Conservation (phyloP, 2,113 vertebrate species). For the Pseudolaguvia tuberculata region DNA sequence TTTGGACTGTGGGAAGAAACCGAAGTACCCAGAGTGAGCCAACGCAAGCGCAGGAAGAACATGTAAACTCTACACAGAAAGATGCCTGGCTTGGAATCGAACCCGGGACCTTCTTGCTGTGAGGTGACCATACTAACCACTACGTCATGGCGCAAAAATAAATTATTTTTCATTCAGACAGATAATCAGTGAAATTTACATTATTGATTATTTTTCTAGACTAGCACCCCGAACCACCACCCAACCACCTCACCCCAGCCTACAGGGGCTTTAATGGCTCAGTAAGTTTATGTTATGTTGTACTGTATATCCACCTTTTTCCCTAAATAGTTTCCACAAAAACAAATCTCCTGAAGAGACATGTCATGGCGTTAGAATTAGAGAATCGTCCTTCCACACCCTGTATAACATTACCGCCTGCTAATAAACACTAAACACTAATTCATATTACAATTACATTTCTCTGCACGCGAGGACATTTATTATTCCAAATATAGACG, state of each 20-base stretch:
- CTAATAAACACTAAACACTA: conserved; percentile 35
- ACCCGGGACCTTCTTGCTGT: too few relatives aligned
- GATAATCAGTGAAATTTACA: too few relatives aligned
- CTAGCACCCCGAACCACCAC: neutral
- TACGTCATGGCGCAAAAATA: too few relatives aligned
- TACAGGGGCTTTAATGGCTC: neutral
- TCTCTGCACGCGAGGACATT: conserved; percentile 38
- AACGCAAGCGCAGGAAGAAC: too few relatives aligned
- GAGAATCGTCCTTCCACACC: conserved; percentile 15
- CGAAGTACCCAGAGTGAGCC: too few relatives aligned
- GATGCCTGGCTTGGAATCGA: too few relatives aligned
- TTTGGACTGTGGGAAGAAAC: too few relatives aligned
- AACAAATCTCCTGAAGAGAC: conserved; percentile 11
- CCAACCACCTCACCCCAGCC: too few relatives aligned
- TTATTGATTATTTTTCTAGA: neutral
- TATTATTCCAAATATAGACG: conserved; percentile 54
- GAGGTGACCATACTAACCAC: too few relatives aligned
- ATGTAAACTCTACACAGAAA: too few relatives aligned
- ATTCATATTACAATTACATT: conserved; percentile 36
- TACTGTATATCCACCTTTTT: neutral
- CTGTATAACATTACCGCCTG: conserved; percentile 5
- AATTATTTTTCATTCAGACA: too few relatives aligned
- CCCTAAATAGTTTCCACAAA: neutral
- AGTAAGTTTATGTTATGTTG: neutral
- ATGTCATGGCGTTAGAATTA: conserved; percentile 22